Evolutionary conservation across 2,797 vertebrate species (phyloP), one percentile per base, ranked within the genome.

Genomic region (Rhynchotus rufescens): DNA sequence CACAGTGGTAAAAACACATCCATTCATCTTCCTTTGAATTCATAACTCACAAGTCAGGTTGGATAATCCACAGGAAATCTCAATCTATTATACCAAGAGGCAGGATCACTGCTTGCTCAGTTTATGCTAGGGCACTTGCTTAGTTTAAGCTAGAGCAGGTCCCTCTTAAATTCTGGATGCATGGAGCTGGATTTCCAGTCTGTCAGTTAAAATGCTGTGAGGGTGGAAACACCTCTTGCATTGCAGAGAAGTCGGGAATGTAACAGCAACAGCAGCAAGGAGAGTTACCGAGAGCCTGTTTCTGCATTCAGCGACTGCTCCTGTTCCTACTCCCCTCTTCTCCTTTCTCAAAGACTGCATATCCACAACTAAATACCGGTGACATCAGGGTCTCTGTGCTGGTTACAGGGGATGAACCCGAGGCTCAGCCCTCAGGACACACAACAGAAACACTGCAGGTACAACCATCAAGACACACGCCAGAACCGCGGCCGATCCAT

Each of bases 401-500:
- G 10, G 30, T 16, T 77, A 20, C 1, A 0, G 21, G 75, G 47
- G 8, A 11, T 1, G 9, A 85, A 14, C 6, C 4, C 13, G 21
- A 60, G 40, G n/a, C 71, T 40, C 56, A 17, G 60, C 11, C 36
- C 36, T 45, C 57, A 75, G 60, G 38, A 59, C 30, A 38, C 25
- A 13, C 42, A 21, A 52, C 45, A 34, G 20, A 32, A 1, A 38
- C 32, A 8, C 7, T 7, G 36, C 36, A 36, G 36, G 9, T 36
- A 36, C 56, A 17, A 64, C 11, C 36, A 42, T 40, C 57, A 75
- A 54, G 38, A 59, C 30, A 38, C 25, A 13, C 42, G 22, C 59
- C 45, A 34, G 20, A 32, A 1, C 32, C 32, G 7, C 14, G 1
- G 1, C 36, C 45, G 45, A n/a, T 30, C 47, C 2, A 0, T 32